Conservation (phyloP, 2,888 invertebrate species). For the Drosophila longiperda region DNA sequence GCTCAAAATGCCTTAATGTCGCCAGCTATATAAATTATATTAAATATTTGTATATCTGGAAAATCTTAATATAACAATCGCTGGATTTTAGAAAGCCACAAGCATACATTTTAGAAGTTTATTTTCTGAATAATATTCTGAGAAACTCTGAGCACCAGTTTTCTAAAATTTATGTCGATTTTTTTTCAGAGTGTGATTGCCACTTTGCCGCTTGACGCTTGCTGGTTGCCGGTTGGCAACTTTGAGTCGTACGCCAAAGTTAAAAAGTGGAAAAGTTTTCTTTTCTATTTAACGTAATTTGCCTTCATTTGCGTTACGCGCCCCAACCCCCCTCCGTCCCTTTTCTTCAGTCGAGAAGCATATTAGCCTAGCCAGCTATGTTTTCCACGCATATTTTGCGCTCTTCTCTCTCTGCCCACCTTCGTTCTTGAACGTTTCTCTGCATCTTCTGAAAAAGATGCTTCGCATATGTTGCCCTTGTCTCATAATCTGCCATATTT, state of each 20-base stretch:
- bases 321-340: background rate
- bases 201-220: conserved; percentile 27
- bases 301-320: conserved; percentile 73
- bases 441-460: conserved; percentile 15
- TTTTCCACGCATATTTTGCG: conserved; percentile 40
- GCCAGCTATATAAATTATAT: background rate
- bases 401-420: background rate
- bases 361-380: conserved; percentile 52
- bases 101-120: background rate
- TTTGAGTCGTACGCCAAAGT: conserved; percentile 67
- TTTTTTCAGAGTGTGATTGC: background rate
- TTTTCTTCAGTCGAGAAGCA: conserved; percentile 8
- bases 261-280: conserved; percentile 81
- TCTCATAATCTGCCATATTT: conserved; percentile 76
- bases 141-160: background rate
- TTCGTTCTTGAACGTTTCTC: background rate
- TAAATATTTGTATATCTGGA: too few relatives aligned
- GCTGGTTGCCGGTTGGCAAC: conserved; percentile 33
- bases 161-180: background rate
- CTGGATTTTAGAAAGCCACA: background rate
- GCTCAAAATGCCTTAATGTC: background rate
- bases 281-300: conserved; percentile 82
- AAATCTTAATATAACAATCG: background rate
- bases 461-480: conserved; percentile 77
- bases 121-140: background rate